Evolutionary conservation across 2,797 vertebrate genomes (phyloP), one percentile per base, ranked within the genome.

Genomic region (Pipistrellus pipistrellus): DNA sequence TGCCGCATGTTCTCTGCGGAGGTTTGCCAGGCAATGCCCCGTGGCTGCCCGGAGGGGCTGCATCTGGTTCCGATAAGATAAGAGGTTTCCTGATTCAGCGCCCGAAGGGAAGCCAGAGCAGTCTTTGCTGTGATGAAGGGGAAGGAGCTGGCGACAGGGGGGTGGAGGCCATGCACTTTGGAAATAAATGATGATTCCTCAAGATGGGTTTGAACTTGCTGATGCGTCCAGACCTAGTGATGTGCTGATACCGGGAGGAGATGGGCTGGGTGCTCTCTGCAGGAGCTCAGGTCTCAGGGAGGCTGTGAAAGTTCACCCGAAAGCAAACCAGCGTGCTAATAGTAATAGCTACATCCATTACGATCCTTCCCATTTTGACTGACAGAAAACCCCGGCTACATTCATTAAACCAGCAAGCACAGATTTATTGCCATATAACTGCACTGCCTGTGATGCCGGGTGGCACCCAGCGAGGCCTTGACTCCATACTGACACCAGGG

Each of bases 21-120:
- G 41, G 17, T 55, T 69, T 55, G 81, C 53, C n/a, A 4, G 5
- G 48, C 3, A 9, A 44, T 46, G 32, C 18, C 48, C 75, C n/a
- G 27, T 15, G 46, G 75, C 89, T 95, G 59, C 94, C 85, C 9
- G 38, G 44, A 80, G 78, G 72, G 51, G 18, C 62, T 69, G 7
- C 68, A 6, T 73, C 93, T 91, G 91, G 81, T 91, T 78, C 66
- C 72, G 87, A 95, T 95, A 92, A 96, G 92, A 96, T 93, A 95
- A 95, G 95, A 84, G 69, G 62, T 73, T 80, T 90, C 64, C 69
- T 32, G 62, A 80, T 27, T 87, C 84, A 51, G 87, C 48, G 13
- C 14, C 8, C 41, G n/a, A 57, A 46, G 35, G 48, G 68, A 82
- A 85, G 51, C 85, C 46, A 11, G 6, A 30, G 57, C 32, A 11